Evolutionary conservation across 2,797 vertebrate species (phyloP), one percentile per base, ranked within the genome.

Genomic region (Hylomyscus alleni): DNA sequence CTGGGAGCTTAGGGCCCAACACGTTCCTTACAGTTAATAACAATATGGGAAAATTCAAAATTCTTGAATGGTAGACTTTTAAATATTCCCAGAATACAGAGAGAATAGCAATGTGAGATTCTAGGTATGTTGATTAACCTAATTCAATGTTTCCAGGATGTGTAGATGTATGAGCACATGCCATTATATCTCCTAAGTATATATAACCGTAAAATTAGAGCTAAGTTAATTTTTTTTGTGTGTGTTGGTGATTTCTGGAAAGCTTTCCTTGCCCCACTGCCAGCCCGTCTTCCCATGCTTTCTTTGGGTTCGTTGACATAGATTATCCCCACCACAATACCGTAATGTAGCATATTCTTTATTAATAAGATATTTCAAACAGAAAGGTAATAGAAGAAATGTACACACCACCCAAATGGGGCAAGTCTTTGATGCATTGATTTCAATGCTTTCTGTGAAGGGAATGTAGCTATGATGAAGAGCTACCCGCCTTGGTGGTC

Each of bases 331-430:
- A 9, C 12, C 6, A 9, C 20, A 26, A 29, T 14, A 65, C 60
- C 17, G 58, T 26, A 58, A 40, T 13, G 17, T 6, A 34, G 47
- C 34, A 34, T 56, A 83, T 50, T 60, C 29, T 83, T 69, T 47
- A 73, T 92, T 47, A 92, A 81, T 22, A n/a, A 89, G 94, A 44
- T 95, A 67, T 72, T 96, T 85, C 82, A 94, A 73, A 58, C 10
- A 89, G 75, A 94, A 76, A 84, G 19, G 12, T 50, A 15, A 44
- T 82, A 84, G 40, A 83, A 65, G 31, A 81, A 19, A 62, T 78
- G 62, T 22, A 40, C 1, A 29, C 6, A 6, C 14, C 26, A 72
- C 40, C 4, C 26, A 84, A 91, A 54, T 1, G 72, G 47, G 44
- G 84, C 8, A 82, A 69, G 54, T n/a, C 12, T 85, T 86, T 75